Evolutionary conservation across 2,113 vertebrate genomes (phyloP), one percentile per base, ranked within the genome.

Genomic region (Ochotona princeps): DNA sequence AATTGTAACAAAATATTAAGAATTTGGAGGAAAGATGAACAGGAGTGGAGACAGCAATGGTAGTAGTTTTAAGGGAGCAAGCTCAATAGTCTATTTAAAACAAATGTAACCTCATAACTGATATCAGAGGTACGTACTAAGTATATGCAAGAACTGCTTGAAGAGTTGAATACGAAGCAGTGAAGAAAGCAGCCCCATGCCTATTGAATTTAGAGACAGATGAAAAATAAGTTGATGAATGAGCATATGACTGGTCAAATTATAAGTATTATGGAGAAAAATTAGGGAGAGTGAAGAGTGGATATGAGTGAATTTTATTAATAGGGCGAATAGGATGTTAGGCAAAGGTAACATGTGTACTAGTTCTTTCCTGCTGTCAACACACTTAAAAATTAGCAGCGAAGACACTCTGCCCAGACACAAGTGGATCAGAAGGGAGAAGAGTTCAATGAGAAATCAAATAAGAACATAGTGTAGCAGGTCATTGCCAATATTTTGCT

Each of bases 1-100:
- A 93, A 65, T 80, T 35, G 30, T n/a, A 91, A 35, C 28, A 49
- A n/a, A 74, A n/a, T 83, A 49, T 67, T 18, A 82, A 85, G n/a
- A 85, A 89, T 7, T 7, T 69, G 20, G 26, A 80, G 0, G 8
- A 61, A 80, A 1, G 5, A 74, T 30, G 10, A 3, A 7, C 51
- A 63, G 25, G 21, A 69, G 49, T 3, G 17, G 23, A 78, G 38
- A 63, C 1, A 15, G 47, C 1, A 85, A 8, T 79, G 5, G 12
- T 47, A 66, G 3, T 63, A 44, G 38, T 44, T 44, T 44, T 44
- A 44, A 44, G 38, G 3, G 38, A 44, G 38, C 38, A 44, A 44
- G 38, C 38, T 4, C 38, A 44, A 44, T 44, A 44, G 38, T 44
- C 38, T 44, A 44, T 44, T 44, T 44, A 44, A 44, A 4, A 44